Conservation (phyloP, 2,888 invertebrate genomes). For the Volucella inflata region DNA sequence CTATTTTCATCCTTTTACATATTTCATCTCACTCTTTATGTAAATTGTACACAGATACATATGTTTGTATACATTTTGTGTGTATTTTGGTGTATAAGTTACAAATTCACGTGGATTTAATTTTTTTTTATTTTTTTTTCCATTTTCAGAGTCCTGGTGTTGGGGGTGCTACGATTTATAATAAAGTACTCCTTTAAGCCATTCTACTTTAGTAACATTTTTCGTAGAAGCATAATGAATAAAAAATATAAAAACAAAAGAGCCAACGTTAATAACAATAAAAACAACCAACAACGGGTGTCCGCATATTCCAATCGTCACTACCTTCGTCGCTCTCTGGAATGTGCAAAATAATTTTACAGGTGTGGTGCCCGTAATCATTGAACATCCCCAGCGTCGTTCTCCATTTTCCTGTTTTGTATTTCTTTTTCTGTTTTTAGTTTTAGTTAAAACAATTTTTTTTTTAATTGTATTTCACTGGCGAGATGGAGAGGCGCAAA, state of each 20-base stretch:
- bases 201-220: neutral
- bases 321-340: conserved; percentile 9
- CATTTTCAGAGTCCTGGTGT: conserved; percentile 8
- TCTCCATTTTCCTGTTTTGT: neutral
- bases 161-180: conserved; percentile 2
- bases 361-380: conserved; percentile 60
- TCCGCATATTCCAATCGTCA: conserved; percentile 45
- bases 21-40: conserved; percentile 49
- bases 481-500: neutral
- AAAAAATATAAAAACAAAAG: conserved; percentile 41
- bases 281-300: conserved; percentile 11
- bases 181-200: no score
- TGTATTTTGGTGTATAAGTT: no score
- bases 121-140: conserved; percentile 16
- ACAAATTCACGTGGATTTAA: no score
- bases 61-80: neutral
- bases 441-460: neutral
- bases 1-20: neutral
- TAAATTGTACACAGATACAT: conserved; percentile 34
- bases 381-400: conserved; percentile 37
- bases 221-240: conserved; percentile 14
- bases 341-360: conserved; percentile 54
- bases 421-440: no score
- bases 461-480: conserved; percentile 17
- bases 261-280: neutral